A percentile compares a stretch with the other conserved stretches of the same genome.
Evolutionary conservation across 2,797 vertebrate genomes (phyloP).

Genomic region (Xerus rutilus): DNA sequence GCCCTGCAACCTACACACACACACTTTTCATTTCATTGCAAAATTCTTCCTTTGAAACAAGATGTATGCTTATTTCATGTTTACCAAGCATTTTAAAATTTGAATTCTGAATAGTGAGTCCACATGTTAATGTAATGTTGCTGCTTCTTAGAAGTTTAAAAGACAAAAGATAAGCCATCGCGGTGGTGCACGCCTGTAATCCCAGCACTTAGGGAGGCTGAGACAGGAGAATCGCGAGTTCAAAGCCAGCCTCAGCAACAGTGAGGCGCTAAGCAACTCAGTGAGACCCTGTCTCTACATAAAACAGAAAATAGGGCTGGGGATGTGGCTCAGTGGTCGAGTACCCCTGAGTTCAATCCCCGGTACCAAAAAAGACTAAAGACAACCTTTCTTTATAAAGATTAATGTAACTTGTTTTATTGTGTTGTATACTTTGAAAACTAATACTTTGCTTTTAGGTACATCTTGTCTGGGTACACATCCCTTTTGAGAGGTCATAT

Average conservation of each 20-base stretch:
- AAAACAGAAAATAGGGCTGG: too few species aligned
- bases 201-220: too few species aligned
- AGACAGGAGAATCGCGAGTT: too few species aligned
- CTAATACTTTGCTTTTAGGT: neutral
- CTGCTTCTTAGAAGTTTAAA: neutral
- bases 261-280: too few species aligned
- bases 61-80: neutral
- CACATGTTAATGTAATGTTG: neutral
- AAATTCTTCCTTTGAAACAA: slow-evolving; percentile 24
- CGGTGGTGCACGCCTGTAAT: too few species aligned
- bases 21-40: slow-evolving; percentile 24
- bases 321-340: too few species aligned
- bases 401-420: neutral
- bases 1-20: neutral
- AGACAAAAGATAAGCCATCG: neutral
- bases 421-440: neutral
- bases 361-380: neutral
- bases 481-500: neutral
- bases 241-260: too few species aligned
- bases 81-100: neutral
- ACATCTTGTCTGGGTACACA: neutral
- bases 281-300: too few species aligned
- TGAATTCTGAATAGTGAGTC: slow-evolving; percentile 20
- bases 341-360: too few species aligned
- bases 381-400: neutral